These are phyloP conservation scores for Poecilus cupreus DNA, from an alignment of 2,888 invertebrate genomes.

Conservation along the genomic window DNA sequence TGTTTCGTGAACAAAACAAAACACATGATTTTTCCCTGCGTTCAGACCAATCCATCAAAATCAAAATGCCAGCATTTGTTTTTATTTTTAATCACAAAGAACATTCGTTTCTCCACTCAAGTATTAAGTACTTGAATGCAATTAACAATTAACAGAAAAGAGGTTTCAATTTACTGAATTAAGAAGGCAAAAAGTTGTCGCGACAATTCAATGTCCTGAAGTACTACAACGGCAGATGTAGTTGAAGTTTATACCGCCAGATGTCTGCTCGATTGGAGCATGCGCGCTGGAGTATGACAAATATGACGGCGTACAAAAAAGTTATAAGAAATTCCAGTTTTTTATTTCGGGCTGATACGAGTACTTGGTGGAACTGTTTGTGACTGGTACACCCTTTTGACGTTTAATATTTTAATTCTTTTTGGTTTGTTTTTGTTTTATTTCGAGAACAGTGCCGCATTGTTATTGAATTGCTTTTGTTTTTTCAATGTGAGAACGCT, in stretches of 20 bases:
- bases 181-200: slow-evolving; percentile 32
- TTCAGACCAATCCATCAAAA: slow-evolving; percentile 37
- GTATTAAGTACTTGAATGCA: slow-evolving; percentile 21
- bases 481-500: neutral
- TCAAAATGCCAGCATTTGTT: slow-evolving; percentile 18
- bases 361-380: neutral
- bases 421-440: neutral
- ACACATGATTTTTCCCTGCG: slow-evolving; percentile 7
- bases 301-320: slow-evolving; percentile 6
- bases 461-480: too few relatives aligned
- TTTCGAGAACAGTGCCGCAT: neutral
- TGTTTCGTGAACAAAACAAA: slow-evolving; percentile 23
- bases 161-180: slow-evolving; percentile 33
- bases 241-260: slow-evolving; percentile 11
- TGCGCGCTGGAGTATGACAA: slow-evolving; percentile 21
- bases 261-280: slow-evolving; percentile 18
- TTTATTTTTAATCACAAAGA: slow-evolving; percentile 3
- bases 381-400: neutral
- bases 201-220: slow-evolving; percentile 8
- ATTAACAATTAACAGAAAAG: slow-evolving; percentile 26
- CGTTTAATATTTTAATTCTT: slow-evolving; percentile 2
- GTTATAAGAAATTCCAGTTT: neutral
- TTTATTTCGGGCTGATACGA: neutral
- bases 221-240: slow-evolving; percentile 11
- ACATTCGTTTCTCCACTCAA: slow-evolving; percentile 1